Conservation (phyloP, 2,113 vertebrate genomes). For the Mormyrus iriodes region DNA sequence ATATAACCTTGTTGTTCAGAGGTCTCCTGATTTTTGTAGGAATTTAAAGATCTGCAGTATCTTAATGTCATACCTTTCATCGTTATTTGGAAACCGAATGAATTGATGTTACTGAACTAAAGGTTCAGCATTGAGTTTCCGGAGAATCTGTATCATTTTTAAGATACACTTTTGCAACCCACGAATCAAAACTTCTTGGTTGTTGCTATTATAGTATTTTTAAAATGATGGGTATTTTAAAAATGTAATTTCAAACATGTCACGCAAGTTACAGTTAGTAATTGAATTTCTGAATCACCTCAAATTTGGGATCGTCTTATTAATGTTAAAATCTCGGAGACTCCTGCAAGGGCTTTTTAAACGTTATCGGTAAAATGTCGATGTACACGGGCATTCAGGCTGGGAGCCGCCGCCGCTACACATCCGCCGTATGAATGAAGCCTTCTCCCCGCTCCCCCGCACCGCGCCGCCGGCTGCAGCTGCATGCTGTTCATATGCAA, state of each 20-base stretch:
- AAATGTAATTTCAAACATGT: not conserved
- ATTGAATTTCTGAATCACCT: not conserved
- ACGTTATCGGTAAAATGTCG: not conserved
- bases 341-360: not conserved
- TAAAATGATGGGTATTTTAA: too few relatives aligned
- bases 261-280: not conserved
- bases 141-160: not conserved
- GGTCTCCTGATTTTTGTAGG: not conserved
- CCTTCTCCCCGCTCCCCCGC: not conserved
- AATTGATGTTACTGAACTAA: not conserved
- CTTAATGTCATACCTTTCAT: not conserved
- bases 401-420: not conserved
- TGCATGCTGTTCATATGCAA: constrained; percentile 27
- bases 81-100: not conserved
- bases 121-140: not conserved
- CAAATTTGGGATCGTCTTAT: not conserved
- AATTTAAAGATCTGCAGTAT: not conserved
- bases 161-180: not conserved
- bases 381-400: not conserved
- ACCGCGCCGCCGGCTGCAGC: constrained; percentile 24
- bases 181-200: not conserved
- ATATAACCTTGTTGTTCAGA: not conserved
- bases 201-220: too few relatives aligned
- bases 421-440: not conserved
- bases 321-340: not conserved